Base-by-base conservation (phyloP, 1,140 invertebrate species). In the Venustaconcha ellipsiformis region DNA sequence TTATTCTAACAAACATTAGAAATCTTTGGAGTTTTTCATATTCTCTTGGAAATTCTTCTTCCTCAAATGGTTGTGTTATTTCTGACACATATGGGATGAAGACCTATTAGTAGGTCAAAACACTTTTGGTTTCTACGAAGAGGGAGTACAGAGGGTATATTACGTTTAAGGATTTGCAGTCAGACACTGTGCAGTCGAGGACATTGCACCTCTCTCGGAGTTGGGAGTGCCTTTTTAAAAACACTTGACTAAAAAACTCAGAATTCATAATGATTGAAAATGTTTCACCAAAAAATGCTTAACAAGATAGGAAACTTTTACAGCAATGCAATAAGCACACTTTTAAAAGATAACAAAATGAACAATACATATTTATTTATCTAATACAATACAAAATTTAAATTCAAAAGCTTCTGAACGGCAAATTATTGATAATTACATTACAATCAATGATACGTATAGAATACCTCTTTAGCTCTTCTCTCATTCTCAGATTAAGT, bases 161-260 rank as follows among this genome's bases (percentile, higher is more conserved):
- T 94, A 80, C 92, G 92, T 12, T 96, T 97, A 62, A 99, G 91
- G 68, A 94, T 93, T 91, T 99, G 97, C 78, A 99, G 87, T 96
- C 97, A 99, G 20, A 96, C 94, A 95, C 98, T 96, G 89, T 98
- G 99, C 56, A 99, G 91, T 1, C 95, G 94, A n/a, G 96, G 95
- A 96, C 92, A 94, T 1, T 94, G 94, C n/a, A 95, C 95, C 91
- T 96, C 96, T 68, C 96, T 92, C 14, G 96, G 96, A 93, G 98
- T 96, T 1, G 96, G 96, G 77, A 98, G 90, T 14, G 97, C 98
- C 93, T 94, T 95, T 85, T 67, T 84, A 78, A 70, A 26, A 78
- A 76, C 68, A 57, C 30, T 70, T 62, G 57, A 69, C 1, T 0
- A 60, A 0, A n/a, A 18, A 60, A 60, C 20, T 18, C 59, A 66